A percentile compares a stretch with the other conserved stretches of the same genome.
These are phyloP conservation scores for Hippocampus mohnikei DNA, from an alignment of 2,113 vertebrate genomes.

Conservation along the genomic window DNA sequence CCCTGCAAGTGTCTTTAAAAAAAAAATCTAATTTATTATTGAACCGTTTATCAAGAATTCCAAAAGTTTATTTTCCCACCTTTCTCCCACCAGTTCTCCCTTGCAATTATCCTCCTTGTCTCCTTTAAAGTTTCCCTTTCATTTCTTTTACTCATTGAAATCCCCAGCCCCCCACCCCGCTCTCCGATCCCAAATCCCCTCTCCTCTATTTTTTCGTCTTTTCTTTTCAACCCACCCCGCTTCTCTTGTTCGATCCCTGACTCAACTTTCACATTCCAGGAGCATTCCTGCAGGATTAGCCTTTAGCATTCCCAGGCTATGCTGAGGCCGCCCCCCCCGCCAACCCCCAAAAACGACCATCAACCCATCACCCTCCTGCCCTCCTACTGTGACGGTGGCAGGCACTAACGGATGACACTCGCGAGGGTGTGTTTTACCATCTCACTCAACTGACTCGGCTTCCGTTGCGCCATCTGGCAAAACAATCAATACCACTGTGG, in stretches of 20 bases:
- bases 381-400: slow-evolving; percentile 64
- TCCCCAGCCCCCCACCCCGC: background rate
- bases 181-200: slow-evolving; percentile 29
- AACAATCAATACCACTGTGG: background rate
- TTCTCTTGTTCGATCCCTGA: slow-evolving; percentile 69
- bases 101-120: slow-evolving; percentile 41
- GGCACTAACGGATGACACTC: slow-evolving; percentile 58
- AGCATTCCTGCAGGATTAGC: slow-evolving; percentile 72
- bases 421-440: slow-evolving; percentile 39
- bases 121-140: slow-evolving; percentile 44
- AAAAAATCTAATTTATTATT: slow-evolving; percentile 5
- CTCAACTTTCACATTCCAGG: slow-evolving; percentile 72
- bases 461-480: background rate
- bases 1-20: slow-evolving; percentile 43
- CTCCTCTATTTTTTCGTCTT: slow-evolving; percentile 15
- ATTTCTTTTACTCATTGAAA: slow-evolving; percentile 61
- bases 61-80: background rate
- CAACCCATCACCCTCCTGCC: background rate
- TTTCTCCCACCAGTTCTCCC: slow-evolving; percentile 33
- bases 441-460: slow-evolving; percentile 17
- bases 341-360: background rate
- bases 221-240: slow-evolving; percentile 27
- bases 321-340: slow-evolving; percentile 56
- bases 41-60: background rate
- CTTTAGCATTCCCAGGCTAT: slow-evolving; percentile 67